Conservation (phyloP, 2,888 invertebrate species). For the Limnephilus lunatus region DNA sequence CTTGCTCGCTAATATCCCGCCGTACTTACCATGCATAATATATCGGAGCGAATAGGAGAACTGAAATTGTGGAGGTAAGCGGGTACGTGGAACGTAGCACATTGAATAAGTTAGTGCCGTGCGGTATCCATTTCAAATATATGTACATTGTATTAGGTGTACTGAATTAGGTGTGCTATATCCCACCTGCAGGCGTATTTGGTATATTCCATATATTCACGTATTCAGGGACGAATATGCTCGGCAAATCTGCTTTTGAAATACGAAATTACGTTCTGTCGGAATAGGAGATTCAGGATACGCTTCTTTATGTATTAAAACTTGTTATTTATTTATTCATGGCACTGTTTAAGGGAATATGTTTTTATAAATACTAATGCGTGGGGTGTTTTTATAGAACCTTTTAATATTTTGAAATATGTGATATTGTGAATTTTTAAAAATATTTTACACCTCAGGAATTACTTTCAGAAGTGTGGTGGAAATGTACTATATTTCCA, state of each 20-base stretch:
- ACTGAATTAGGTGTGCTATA: conserved; percentile 56
- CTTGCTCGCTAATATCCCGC: conserved; percentile 63
- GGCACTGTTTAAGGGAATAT: background rate
- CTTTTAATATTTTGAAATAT: background rate
- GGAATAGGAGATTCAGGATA: background rate
- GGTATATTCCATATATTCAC: background rate
- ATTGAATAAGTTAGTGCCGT: conserved; percentile 64
- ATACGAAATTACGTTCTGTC: conserved; percentile 9
- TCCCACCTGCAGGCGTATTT: background rate
- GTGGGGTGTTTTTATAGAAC: background rate
- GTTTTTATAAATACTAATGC: background rate
- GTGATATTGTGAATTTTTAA: background rate
- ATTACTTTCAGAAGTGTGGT: background rate
- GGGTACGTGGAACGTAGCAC: conserved; percentile 56
- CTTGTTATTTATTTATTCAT: background rate
- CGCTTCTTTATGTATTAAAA: background rate
- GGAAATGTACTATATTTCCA: too few relatives aligned
- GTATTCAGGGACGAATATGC: conserved; percentile 25
- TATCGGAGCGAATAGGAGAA: conserved; percentile 63
- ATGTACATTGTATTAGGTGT: conserved; percentile 59
- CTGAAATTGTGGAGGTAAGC: conserved; percentile 58
- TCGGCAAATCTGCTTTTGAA: conserved; percentile 32
- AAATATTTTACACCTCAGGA: background rate
- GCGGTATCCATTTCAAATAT: conserved; percentile 64
- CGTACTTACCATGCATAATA: conserved; percentile 64